Evolutionary conservation across 2,113 vertebrate genomes (phyloP).

Genomic region (Tragulus kanchil): DNA sequence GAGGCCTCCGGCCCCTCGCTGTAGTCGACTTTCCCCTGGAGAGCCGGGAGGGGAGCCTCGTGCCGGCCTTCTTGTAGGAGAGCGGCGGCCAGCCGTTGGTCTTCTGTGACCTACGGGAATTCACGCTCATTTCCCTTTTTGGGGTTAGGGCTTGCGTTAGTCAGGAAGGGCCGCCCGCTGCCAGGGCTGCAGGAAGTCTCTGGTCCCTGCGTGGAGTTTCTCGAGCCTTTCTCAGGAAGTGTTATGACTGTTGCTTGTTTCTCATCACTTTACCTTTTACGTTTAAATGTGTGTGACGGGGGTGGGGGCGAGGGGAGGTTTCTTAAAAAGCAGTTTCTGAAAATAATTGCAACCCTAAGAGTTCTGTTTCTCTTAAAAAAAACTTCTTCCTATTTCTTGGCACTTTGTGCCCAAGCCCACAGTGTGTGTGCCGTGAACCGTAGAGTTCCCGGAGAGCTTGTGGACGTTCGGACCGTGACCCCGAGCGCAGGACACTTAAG

Average conservation of each 20-base stretch:
- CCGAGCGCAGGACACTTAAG: accelerated
- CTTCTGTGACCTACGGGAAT: conserved; percentile 56
- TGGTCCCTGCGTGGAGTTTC: background rate
- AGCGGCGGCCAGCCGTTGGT: background rate
- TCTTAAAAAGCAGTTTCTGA: conserved; percentile 77
- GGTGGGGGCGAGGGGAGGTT: background rate
- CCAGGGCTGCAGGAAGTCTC: conserved; percentile 55
- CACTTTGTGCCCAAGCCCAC: background rate
- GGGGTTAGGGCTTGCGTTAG: background rate
- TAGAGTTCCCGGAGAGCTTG: background rate
- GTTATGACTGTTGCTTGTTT: conserved; percentile 44
- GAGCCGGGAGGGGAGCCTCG: background rate
- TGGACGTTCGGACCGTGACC: background rate
- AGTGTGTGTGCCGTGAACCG: background rate
- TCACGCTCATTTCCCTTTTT: conserved; percentile 49
- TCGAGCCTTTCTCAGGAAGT: conserved; percentile 71
- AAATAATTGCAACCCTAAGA: background rate
- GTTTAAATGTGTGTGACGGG: background rate
- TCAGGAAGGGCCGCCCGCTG: conserved; percentile 63
- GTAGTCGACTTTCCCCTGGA: background rate
- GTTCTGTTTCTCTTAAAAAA: conserved; percentile 63
- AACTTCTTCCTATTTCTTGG: background rate
- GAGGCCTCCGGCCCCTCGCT: background rate
- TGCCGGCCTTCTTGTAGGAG: background rate
- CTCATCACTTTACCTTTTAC: conserved; percentile 31